Conservation (phyloP, 2,797 vertebrate genomes). For the Esox lucius region DNA sequence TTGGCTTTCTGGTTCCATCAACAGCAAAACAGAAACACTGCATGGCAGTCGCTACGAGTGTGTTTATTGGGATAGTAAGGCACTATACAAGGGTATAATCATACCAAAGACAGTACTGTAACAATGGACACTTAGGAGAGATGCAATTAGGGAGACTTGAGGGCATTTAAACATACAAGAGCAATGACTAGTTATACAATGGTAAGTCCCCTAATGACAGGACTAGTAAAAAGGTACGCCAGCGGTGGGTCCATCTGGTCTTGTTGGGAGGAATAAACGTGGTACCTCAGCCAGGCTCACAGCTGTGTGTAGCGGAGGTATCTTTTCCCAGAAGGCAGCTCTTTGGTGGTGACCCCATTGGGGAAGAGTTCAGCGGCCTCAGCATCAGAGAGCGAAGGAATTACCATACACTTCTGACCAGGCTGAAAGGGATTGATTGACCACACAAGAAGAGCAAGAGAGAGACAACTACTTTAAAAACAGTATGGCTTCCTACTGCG, state of each 20-base stretch:
- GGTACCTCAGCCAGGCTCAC: conserved; percentile 45
- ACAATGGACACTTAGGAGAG: background rate
- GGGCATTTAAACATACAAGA: background rate
- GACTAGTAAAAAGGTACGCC: background rate
- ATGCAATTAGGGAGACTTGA: background rate
- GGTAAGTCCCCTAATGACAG: background rate
- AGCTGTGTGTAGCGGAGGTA: conserved; percentile 92
- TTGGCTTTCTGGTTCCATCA: background rate
- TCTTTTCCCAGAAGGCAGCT: conserved; percentile 90
- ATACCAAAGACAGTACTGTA: background rate
- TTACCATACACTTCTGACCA: conserved; percentile 91
- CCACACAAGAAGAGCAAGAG: background rate
- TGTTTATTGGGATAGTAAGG: conserved; percentile 61
- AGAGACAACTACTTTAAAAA: background rate
- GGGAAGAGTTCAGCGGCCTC: conserved; percentile 88
- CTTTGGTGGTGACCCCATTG: conserved; percentile 85
- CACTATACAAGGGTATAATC: conserved; percentile 32
- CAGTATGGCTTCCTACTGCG: background rate
- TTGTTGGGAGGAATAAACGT: background rate
- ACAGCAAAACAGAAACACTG: background rate
- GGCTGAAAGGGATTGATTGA: conserved; percentile 50
- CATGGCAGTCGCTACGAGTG: background rate
- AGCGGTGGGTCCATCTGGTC: background rate
- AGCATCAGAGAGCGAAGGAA: conserved; percentile 84
- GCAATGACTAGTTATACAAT: background rate